Evolutionary conservation across 2,113 vertebrate genomes (phyloP), one percentile per base, ranked within the genome.

Genomic region (Atlantisia rogersi): DNA sequence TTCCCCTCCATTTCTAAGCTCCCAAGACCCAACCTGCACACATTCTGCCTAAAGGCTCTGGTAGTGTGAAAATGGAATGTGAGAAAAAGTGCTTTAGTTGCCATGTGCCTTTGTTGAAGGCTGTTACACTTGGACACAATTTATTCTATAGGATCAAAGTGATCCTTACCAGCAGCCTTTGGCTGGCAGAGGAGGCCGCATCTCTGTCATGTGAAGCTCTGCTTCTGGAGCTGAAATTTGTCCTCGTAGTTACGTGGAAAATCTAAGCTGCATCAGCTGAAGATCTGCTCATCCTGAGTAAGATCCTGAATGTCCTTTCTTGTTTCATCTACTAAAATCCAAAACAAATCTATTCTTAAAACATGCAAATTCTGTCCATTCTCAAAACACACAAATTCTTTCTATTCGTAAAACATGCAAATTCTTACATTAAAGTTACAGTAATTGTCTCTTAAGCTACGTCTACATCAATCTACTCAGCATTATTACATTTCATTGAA

Each of bases 171-270:
- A 75, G 35, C 22, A 60, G 31, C 3, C 4, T 53, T 67, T 69
- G 63, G 5, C 48, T 73, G 39, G 50, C 14, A 8, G 22, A 50
- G 56, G 16, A 14, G 21, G 58, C 37, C 20, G 19, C 39, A 26
- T 11, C 68, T 40, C 22, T 50, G 14, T 25, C n/a, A 14, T 12
- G 10, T 6, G 60, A 69, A 77, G 5, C 16, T 73, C 48, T 69
- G 53, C 67, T 60, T 46, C 52, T 42, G 28, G 55, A 60, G 13
- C 31, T 63, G n/a, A 71, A 92, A 63, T 63, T 69, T 37, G 11
- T 69, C 31, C 44, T 68, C 9, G 1, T 15, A 12, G 2, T 32
- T 20, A 22, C 0, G 1, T 50, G 10, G 24, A 46, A 84, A 81
- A 73, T 20, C 21, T 28, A 42, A 65, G n/a, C n/a, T 58, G 8